phyloP scores from a whole-genome alignment of 2,113 vertebrate species.

The Dissostichus mawsoni region DNA sequence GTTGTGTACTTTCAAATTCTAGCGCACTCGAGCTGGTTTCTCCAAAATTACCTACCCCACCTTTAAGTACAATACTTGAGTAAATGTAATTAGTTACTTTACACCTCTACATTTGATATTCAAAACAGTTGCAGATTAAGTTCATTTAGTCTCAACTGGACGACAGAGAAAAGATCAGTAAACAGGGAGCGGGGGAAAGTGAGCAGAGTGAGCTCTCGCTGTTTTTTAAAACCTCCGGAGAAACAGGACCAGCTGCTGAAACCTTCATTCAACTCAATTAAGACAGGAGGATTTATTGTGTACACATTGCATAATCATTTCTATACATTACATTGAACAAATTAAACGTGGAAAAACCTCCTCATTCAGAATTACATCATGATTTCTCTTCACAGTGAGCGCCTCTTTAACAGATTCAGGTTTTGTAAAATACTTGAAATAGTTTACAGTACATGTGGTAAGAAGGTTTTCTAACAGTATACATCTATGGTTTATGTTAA shows the following conservation, averaged over 20 bases:
- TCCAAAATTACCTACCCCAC: no score
- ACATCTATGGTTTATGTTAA: conserved; percentile 5
- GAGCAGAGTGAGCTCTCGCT: conserved; percentile 3
- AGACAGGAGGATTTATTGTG: not conserved
- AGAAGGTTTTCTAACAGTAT: not conserved
- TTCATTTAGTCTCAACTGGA: not conserved
- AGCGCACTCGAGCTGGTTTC: no score
- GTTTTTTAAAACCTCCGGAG: no score
- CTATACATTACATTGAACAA: not conserved
- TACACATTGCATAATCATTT: not conserved
- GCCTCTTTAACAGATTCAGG: not conserved
- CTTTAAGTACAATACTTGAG: no score
- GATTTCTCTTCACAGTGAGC: not conserved
- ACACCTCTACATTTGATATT: no score
- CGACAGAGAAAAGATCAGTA: no score
- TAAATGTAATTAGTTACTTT: no score
- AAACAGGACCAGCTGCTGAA: not conserved
- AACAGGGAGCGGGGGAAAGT: not conserved
- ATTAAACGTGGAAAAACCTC: not conserved
- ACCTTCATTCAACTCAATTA: not conserved
- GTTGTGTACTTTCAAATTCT: no score
- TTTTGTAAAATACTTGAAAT: conserved; percentile 10
- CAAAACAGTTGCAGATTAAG: not conserved
- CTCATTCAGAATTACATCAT: not conserved
- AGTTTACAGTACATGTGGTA: not conserved